These are phyloP conservation scores for Todus mexicanus DNA, from an alignment of 2,797 vertebrate genomes.

Conservation along the genomic window DNA sequence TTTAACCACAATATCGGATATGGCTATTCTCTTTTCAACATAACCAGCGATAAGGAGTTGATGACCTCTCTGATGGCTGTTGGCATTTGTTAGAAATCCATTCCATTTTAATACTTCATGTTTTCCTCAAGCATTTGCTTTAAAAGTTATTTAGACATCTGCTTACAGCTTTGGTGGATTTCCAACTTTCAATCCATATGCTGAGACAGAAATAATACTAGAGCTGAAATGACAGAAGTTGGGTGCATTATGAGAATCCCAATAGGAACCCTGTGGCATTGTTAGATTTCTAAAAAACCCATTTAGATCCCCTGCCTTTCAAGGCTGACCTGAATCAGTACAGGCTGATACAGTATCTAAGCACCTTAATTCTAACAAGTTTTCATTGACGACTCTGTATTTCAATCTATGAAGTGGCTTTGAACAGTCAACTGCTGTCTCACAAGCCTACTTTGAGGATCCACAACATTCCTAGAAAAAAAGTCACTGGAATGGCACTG, in stretches of 20 bases:
- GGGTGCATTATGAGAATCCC: not conserved
- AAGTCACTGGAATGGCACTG: fast-evolving
- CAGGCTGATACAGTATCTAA: not conserved
- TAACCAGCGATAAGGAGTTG: not conserved
- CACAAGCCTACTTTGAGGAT: not conserved
- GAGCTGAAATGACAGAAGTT: not conserved
- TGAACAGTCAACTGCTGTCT: not conserved
- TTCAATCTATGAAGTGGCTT: not conserved
- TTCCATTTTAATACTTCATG: not conserved
- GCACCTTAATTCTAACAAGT: not conserved
- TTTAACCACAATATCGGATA: not conserved
- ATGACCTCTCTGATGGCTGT: not conserved
- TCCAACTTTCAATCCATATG: not conserved
- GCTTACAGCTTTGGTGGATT: not conserved
- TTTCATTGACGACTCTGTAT: not conserved
- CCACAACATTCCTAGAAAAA: not conserved
- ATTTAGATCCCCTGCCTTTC: not conserved
- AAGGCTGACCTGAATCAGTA: not conserved
- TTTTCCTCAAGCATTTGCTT: not conserved
- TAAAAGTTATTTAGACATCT: not conserved
- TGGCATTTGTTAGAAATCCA: not conserved
- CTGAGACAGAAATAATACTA: not conserved
- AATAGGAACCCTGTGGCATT: not conserved
- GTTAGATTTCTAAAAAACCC: not conserved
- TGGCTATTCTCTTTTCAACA: not conserved